Evolutionary conservation across 2,113 vertebrate species (phyloP).

Genomic region (Motacilla alba): DNA sequence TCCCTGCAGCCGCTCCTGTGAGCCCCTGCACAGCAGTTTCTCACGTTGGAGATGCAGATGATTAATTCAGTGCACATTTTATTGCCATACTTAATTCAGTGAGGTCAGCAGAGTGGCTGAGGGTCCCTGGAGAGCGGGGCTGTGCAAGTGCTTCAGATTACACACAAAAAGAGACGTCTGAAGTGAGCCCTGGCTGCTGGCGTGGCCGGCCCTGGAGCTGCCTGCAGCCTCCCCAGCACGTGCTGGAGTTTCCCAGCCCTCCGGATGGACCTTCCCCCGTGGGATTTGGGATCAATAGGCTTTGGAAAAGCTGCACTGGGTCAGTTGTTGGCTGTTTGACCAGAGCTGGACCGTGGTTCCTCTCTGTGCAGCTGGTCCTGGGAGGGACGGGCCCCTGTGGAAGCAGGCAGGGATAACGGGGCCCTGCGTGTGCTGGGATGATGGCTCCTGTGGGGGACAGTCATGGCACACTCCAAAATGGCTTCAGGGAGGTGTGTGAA

Average conservation of each 20-base stretch:
- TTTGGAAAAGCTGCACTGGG: conserved; percentile 54
- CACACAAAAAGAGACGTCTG: neutral
- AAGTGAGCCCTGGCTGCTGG: neutral
- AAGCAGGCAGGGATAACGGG: conserved; percentile 19
- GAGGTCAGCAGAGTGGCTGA: neutral
- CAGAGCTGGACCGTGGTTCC: conserved; percentile 45
- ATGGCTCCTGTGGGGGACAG: neutral
- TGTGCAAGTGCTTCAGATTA: neutral
- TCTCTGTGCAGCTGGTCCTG: conserved; percentile 55
- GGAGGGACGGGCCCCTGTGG: neutral
- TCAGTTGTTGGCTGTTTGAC: conserved; percentile 46
- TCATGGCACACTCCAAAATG: neutral
- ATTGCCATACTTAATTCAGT: neutral
- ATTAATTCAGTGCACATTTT: conserved; percentile 44
- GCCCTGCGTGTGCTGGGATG: neutral
- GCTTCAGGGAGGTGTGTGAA: neutral
- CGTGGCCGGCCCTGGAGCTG: conserved; percentile 21
- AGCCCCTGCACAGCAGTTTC: neutral
- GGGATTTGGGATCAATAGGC: conserved; percentile 64
- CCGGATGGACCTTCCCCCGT: conserved; percentile 37
- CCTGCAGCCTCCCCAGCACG: neutral
- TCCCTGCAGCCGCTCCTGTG: neutral
- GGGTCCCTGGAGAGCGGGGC: neutral
- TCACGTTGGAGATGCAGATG: neutral
- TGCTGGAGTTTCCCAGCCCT: conserved; percentile 61